phyloP scores from a whole-genome alignment of 2,888 invertebrate species.

The Electrophaes corylata region DNA sequence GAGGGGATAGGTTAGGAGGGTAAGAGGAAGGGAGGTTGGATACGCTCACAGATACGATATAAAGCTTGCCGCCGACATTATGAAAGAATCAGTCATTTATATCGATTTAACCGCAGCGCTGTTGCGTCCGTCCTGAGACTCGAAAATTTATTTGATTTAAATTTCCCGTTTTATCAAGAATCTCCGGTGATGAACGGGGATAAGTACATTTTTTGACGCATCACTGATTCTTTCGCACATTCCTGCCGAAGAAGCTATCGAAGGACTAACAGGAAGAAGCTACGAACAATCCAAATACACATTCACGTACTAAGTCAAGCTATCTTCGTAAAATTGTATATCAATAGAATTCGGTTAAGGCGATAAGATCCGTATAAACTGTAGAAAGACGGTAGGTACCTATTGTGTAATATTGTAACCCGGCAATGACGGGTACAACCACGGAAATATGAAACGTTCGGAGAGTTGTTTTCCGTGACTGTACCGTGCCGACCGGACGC shows the following conservation, averaged over 20 bases:
- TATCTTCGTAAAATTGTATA: conserved; percentile 54
- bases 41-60: conserved; percentile 7
- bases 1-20: conserved; percentile 17
- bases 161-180: not conserved
- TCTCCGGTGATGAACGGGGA: not conserved
- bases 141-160: not conserved
- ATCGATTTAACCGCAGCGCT: no score
- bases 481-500: conserved; percentile 15
- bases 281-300: conserved; percentile 30
- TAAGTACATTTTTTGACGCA: not conserved
- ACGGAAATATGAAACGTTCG: not conserved
- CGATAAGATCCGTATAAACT: conserved; percentile 58
- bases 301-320: conserved; percentile 44
- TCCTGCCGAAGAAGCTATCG: conserved; percentile 9
- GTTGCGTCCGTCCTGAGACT: no score
- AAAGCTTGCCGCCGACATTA: conserved; percentile 13
- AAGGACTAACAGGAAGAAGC: conserved; percentile 19
- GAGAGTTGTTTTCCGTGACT: conserved; percentile 9
- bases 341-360: conserved; percentile 68
- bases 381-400: conserved; percentile 28
- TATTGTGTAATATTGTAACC: conserved; percentile 20
- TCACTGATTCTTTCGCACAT: conserved; percentile 8
- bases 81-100: conserved; percentile 3
- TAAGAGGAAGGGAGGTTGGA: conserved; percentile 1
- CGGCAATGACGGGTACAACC: conserved; percentile 13